Evolutionary conservation across 2,797 vertebrate genomes (phyloP), one percentile per base, ranked within the genome.

Genomic region (Cirrhinus mrigala): DNA sequence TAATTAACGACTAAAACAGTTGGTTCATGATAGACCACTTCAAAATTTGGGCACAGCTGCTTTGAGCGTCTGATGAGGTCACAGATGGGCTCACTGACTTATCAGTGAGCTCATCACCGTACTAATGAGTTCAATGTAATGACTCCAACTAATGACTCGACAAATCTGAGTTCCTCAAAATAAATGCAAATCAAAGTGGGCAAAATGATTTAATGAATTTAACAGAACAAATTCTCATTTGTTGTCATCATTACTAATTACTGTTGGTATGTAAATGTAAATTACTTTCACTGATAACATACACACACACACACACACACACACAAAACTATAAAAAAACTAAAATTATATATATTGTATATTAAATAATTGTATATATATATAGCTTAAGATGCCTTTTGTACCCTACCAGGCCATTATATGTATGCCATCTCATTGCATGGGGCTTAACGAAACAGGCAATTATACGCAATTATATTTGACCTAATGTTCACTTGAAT

Each of bases 71-170:
- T 7, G 78, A 68, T 64, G 44, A 68, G 78, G 78, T 80, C 78
- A 68, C 78, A 66, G 44, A 79, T 48, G 78, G 44, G 44, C 44
- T 56, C 50, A n/a, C 29, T 22, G 24, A 79, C 60, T 79, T 79
- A 48, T 50, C 77, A 50, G 22, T 66, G 78, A 80, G 60, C 46
- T 50, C 60, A 68, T 68, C 44, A n/a, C 10, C 33, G 44, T 68
- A 27, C 60, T 68, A 80, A 68, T 80, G 78, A 80, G 60, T 80
- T 62, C 54, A 77, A 56, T 60, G 40, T 68, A 80, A 80, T 80
- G 78, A 80, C 44, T 33, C n/a, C 60, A 80, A 33, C 40, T 80
- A 80, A 80, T 68, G 78, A 80, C 60, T 66, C 60, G 50, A 29
- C 24, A 50, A 64, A 64, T 20, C 10, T 46, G 40, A 79, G 58